phyloP scores from a whole-genome alignment of 2,113 vertebrate genomes.

The Myxocyprinus asiaticus region DNA sequence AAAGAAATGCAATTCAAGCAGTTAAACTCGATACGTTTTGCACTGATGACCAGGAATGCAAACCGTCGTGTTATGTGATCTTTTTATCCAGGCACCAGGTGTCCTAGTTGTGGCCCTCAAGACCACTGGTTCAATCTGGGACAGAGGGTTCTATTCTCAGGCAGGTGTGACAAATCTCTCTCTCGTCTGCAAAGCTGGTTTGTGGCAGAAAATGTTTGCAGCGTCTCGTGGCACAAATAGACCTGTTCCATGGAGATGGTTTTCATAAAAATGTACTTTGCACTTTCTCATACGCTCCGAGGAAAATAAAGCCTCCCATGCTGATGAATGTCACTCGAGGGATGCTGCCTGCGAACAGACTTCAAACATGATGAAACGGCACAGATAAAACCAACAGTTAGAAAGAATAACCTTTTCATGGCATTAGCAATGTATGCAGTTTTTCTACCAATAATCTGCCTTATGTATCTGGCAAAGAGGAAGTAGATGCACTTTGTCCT shows the following conservation, averaged over 20 bases:
- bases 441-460: too few species aligned
- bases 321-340: conserved; percentile 90
- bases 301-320: conserved; percentile 93
- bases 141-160: too few species aligned
- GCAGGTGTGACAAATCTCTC: not conserved
- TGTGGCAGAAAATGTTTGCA: not conserved
- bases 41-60: conserved; percentile 58
- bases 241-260: not conserved
- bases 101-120: conserved; percentile 23
- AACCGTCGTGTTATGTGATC: conserved; percentile 11
- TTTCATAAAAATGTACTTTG: conserved; percentile 73
- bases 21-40: conserved; percentile 36
- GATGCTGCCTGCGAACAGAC: conserved; percentile 88
- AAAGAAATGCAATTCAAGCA: too few species aligned
- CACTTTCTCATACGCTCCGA: conserved; percentile 90
- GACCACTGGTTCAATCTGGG: conserved; percentile 39
- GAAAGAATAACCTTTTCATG: not conserved
- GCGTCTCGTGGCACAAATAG: not conserved
- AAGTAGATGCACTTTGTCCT: too few species aligned
- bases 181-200: not conserved
- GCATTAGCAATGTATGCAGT: not conserved
- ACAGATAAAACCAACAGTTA: conserved; percentile 11
- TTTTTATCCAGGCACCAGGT: conserved; percentile 39
- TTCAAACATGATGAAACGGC: conserved; percentile 48
- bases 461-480: too few species aligned